These are phyloP conservation scores for Lissocephala sabroskyi DNA, from an alignment of 2,888 invertebrate species.

Conservation along the genomic window DNA sequence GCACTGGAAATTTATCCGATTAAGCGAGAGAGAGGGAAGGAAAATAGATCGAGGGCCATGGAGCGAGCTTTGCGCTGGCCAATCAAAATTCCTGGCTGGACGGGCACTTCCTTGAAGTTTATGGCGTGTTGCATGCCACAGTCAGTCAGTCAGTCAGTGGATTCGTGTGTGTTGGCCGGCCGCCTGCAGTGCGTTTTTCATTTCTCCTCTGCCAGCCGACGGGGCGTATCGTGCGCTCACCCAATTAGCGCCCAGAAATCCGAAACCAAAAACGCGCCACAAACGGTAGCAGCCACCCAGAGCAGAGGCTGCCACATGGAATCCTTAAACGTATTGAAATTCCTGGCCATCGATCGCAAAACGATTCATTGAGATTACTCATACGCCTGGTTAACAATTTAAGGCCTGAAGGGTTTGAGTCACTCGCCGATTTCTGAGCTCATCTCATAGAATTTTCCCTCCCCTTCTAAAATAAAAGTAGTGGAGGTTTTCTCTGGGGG, in stretches of 20 bases:
- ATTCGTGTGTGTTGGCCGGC: slow-evolving; percentile 7
- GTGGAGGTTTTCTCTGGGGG: too few species aligned
- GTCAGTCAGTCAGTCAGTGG: slow-evolving; percentile 19
- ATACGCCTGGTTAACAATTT: too few species aligned
- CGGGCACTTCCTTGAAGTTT: slow-evolving; percentile 50
- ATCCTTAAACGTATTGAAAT: too few species aligned
- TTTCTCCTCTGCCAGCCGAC: slow-evolving; percentile 47
- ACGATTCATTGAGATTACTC: too few species aligned
- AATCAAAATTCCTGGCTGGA: slow-evolving; percentile 3
- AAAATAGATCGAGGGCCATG: not conserved
- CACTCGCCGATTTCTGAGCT: too few species aligned
- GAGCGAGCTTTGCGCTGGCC: not conserved
- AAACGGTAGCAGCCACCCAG: slow-evolving; percentile 22
- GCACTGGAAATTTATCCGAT: slow-evolving; percentile 51
- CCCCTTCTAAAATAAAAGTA: too few species aligned
- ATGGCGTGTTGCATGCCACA: slow-evolving; percentile 45
- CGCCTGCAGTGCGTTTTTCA: slow-evolving; percentile 59
- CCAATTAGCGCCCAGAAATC: slow-evolving; percentile 60
- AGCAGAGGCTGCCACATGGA: too few species aligned
- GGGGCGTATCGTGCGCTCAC: slow-evolving; percentile 56
- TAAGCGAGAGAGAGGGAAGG: slow-evolving; percentile 20
- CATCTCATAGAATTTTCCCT: too few species aligned
- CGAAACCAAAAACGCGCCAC: slow-evolving; percentile 38
- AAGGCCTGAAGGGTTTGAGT: too few species aligned
- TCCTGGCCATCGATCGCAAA: too few species aligned